Base-by-base conservation (phyloP, 2,888 invertebrate species). In the Dendrolimus pini region DNA sequence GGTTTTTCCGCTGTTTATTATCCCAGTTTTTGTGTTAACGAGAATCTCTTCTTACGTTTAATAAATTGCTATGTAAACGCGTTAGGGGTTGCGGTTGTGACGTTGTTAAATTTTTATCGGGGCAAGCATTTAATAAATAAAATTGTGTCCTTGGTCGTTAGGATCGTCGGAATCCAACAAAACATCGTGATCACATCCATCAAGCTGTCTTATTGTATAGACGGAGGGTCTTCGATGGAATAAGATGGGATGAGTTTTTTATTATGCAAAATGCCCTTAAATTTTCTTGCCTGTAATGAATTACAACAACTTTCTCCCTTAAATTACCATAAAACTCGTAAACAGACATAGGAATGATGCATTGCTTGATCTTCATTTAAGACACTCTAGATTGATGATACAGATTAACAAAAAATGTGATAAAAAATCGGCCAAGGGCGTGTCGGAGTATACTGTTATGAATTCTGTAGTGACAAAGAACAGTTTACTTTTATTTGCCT, bases 131-230 rank as follows among this genome's bases (percentile, higher is more conserved):
- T 74, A 77, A 73, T 77, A 77, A 75, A 78, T 71, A 76, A 77
- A 75, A 76, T 72, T 67, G 69, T 69, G 71, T 69, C 73, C 71
- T 77, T 73, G 68, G 74, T 77, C 76, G 75, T 77, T 77, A 76
- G 72, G 74, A 73, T 74, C 73, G 71, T 67, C 60, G 69, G 71
- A 75, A 72, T 79, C 73, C 72, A 69, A 80, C 77, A 80, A 82
- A 80, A 80, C 79, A 80, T 80, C 77, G 77, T 70, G 74, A 81
- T 77, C 78, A 69, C 83, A 85, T 85, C 84, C 76, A 85, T 85
- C 85, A 85, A 83, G 70, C 78, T 80, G 84, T 82, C 83, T 78
- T 78, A 73, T 78, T 77, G 77, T 79, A 83, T 81, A 82, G 84
- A 80, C 76, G 77, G 73, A 71, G 76, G 74, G 75, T 77, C 74